These are phyloP conservation scores for Adelognathus sp. DNA, from an alignment of 2,888 invertebrate species.

Conservation along the genomic window DNA sequence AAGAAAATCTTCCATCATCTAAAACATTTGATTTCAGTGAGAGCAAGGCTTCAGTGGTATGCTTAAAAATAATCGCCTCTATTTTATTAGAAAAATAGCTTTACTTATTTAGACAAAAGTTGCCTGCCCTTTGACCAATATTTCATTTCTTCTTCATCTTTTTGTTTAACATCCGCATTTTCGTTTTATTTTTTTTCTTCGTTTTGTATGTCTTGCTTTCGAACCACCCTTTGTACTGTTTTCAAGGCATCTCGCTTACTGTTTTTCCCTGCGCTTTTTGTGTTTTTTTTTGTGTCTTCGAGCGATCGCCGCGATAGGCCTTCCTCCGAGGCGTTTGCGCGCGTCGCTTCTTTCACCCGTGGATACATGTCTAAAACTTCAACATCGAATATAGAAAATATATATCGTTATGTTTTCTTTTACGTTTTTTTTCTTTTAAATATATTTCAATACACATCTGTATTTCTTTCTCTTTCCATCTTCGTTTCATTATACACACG, in stretches of 20 bases:
- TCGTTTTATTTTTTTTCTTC: slow-evolving; percentile 43
- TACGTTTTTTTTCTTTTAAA: slow-evolving; percentile 73
- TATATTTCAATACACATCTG: slow-evolving; percentile 77
- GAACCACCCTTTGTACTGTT: slow-evolving; percentile 79
- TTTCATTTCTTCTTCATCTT: slow-evolving; percentile 30
- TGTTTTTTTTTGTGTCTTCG: no score
- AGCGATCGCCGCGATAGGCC: slow-evolving; percentile 47
- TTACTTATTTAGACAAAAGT: slow-evolving; percentile 80
- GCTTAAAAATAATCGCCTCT: slow-evolving; percentile 78
- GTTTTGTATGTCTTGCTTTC: slow-evolving; percentile 53
- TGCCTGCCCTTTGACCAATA: slow-evolving; percentile 80
- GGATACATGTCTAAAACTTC: slow-evolving; percentile 80
- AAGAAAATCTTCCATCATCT: slow-evolving; percentile 57
- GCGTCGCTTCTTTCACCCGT: slow-evolving; percentile 62
- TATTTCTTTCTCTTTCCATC: slow-evolving; percentile 59
- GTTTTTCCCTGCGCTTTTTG: slow-evolving; percentile 74
- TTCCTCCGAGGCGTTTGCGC: slow-evolving; percentile 5
- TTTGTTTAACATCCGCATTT: slow-evolving; percentile 31
- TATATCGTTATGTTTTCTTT: slow-evolving; percentile 77
- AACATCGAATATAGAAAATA: slow-evolving; percentile 81
- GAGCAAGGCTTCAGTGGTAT: slow-evolving; percentile 81
- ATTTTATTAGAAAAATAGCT: slow-evolving; percentile 75
- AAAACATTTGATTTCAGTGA: slow-evolving; percentile 73
- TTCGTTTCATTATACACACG: slow-evolving; percentile 73
- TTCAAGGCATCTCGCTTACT: slow-evolving; percentile 82